These are phyloP conservation scores for Fregetta grallaria DNA, from an alignment of 2,113 vertebrate genomes.

Conservation along the genomic window DNA sequence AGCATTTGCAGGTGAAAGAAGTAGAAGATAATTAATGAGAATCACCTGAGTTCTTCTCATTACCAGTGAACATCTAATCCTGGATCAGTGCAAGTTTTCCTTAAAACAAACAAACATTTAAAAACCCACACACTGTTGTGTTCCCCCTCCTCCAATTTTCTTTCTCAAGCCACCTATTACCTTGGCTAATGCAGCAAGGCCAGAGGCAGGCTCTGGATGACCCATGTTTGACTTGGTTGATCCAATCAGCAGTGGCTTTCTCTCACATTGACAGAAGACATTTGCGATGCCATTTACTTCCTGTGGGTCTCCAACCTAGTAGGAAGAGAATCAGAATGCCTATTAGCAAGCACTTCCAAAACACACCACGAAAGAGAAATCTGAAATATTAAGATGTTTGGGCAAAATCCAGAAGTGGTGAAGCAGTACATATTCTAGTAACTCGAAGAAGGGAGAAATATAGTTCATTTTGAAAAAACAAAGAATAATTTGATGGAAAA, in stretches of 20 bases:
- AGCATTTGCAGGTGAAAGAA: background rate
- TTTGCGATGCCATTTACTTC: conserved; percentile 84
- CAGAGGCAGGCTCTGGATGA: conserved; percentile 92
- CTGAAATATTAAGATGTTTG: background rate
- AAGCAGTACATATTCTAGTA: background rate
- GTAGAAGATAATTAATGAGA: background rate
- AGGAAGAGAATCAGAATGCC: background rate
- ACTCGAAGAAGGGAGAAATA: background rate
- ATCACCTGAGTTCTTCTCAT: background rate
- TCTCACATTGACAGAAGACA: conserved; percentile 78
- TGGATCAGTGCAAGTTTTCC: background rate
- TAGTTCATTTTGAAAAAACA: background rate
- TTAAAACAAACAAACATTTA: background rate
- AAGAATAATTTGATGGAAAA: background rate
- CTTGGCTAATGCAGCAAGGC: conserved; percentile 89
- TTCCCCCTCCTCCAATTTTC: background rate
- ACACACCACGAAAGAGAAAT: background rate
- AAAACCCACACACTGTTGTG: background rate
- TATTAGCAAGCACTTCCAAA: background rate
- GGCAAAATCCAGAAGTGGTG: background rate
- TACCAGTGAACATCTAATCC: background rate
- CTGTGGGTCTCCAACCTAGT: conserved; percentile 93
- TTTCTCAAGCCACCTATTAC: conserved; percentile 60
- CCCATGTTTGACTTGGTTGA: conserved; percentile 99
- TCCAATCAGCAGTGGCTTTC: conserved; percentile 85